A percentile compares a stretch with the other conserved stretches of the same genome.
Evolutionary conservation across 1,140 invertebrate genomes (phyloP).

Genomic region (Panonychus citri): DNA sequence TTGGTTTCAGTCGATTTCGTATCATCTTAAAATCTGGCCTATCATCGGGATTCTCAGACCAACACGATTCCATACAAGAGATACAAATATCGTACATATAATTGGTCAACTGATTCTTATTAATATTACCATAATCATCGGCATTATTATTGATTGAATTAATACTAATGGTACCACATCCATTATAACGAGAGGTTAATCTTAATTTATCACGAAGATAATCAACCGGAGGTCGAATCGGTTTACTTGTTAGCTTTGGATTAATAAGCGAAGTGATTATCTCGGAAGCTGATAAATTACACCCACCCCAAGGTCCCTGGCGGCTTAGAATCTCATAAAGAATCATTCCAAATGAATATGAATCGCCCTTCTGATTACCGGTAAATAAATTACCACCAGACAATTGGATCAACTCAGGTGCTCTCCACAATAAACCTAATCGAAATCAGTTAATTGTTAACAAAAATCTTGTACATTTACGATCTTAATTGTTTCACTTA

Average conservation of each 20-base stretch:
- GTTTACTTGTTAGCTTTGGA: conserved; percentile 25
- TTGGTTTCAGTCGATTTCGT: conserved; percentile 48
- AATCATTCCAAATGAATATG: conserved; percentile 34
- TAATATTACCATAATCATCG: conserved; percentile 21
- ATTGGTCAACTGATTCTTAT: conserved; percentile 41
- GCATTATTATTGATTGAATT: conserved; percentile 22
- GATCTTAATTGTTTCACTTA: background rate
- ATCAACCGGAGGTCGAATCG: conserved; percentile 58
- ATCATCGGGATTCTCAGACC: conserved; percentile 48
- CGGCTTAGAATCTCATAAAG: conserved; percentile 43
- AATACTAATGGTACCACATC: conserved; percentile 23
- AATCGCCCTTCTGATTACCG: conserved; percentile 37
- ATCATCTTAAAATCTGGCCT: conserved; percentile 59
- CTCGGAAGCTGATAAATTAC: background rate
- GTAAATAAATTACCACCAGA: background rate
- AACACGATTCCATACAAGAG: conserved; percentile 45
- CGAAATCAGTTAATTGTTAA: no score
- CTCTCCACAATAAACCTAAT: conserved; percentile 66
- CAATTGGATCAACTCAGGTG: conserved; percentile 65
- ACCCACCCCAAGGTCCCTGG: conserved; percentile 42
- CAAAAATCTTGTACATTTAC: background rate
- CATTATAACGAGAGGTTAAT: background rate
- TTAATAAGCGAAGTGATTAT: conserved; percentile 17
- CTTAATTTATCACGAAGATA: conserved; percentile 58
- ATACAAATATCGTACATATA: conserved; percentile 32